These are phyloP conservation scores for Epinotia nisella DNA, from an alignment of 2,888 invertebrate genomes.

Conservation along the genomic window DNA sequence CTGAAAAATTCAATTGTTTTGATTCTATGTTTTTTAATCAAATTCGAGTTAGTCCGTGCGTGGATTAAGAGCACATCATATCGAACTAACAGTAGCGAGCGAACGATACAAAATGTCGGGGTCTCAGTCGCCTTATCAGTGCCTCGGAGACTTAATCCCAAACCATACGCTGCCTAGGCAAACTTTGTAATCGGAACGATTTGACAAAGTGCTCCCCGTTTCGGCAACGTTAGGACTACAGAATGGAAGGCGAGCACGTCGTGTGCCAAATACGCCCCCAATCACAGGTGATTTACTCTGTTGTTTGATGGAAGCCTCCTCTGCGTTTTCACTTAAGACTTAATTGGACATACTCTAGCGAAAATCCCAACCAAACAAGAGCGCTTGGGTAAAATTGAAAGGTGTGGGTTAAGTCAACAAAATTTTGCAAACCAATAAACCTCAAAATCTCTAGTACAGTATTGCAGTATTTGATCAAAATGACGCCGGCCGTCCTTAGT, in stretches of 20 bases:
- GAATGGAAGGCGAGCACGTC: conserved; percentile 5
- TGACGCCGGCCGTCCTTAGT: not conserved
- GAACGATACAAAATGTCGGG: no score
- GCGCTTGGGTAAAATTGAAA: not conserved
- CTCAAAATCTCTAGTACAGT: not conserved
- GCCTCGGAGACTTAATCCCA: not conserved
- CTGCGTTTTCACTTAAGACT: not conserved
- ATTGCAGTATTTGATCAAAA: not conserved
- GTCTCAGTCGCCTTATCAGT: not conserved
- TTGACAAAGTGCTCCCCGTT: not conserved
- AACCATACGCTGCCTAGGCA: not conserved
- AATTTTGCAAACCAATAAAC: not conserved
- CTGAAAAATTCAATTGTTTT: no score
- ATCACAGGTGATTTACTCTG: not conserved
- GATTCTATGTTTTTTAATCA: no score
- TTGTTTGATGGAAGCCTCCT: not conserved
- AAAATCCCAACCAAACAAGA: not conserved
- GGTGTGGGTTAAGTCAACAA: not conserved
- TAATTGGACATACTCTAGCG: conserved; percentile 2
- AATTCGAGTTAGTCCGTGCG: no score
- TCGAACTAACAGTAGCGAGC: no score
- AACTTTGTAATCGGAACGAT: not conserved
- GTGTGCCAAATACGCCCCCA: not conserved
- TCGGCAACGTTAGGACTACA: not conserved
- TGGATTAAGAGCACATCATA: no score